Conservation (phyloP, 2,888 invertebrate species). For the Anoplius nigerrimus region DNA sequence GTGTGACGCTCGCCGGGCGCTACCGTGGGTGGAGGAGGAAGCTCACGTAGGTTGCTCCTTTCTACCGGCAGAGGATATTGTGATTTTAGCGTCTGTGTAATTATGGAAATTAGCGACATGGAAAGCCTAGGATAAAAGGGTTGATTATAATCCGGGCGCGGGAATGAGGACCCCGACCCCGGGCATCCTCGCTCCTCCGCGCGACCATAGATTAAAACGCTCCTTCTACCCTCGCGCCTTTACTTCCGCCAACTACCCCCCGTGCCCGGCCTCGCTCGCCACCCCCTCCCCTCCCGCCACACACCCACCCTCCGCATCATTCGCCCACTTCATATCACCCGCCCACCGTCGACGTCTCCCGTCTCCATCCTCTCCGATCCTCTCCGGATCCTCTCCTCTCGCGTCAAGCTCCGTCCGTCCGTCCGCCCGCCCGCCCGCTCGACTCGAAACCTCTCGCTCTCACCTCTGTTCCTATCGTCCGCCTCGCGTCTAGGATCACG, state of each 20-base stretch:
- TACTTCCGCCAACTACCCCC: slow-evolving; percentile 55
- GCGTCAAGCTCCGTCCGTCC: slow-evolving; percentile 33
- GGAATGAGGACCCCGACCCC: slow-evolving; percentile 57
- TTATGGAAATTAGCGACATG: slow-evolving; percentile 76
- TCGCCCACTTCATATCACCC: slow-evolving; percentile 21
- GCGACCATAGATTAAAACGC: slow-evolving; percentile 74
- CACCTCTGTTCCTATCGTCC: slow-evolving; percentile 33
- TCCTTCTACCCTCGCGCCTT: slow-evolving; percentile 73
- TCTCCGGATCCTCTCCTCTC: slow-evolving; percentile 10
- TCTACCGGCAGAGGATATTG: slow-evolving; percentile 73
- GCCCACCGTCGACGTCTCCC: slow-evolving; percentile 1
- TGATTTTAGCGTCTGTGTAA: slow-evolving; percentile 76
- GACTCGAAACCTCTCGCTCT: slow-evolving; percentile 34
- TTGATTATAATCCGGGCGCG: slow-evolving; percentile 75
- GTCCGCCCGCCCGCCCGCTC: slow-evolving; percentile 30
- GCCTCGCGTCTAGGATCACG: slow-evolving; percentile 59
- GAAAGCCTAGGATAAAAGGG: slow-evolving; percentile 76
- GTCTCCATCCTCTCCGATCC: slow-evolving; percentile 9
- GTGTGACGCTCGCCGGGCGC: slow-evolving; percentile 52
- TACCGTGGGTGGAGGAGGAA: slow-evolving; percentile 49
- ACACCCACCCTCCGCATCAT: slow-evolving; percentile 22
- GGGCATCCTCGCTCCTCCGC: slow-evolving; percentile 54
- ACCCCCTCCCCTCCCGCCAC: background rate
- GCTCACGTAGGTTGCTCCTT: slow-evolving; percentile 73
- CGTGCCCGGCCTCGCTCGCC: slow-evolving; percentile 28